These are phyloP conservation scores for Cerastis rubricosa DNA, from an alignment of 2,888 invertebrate species.

Conservation along the genomic window DNA sequence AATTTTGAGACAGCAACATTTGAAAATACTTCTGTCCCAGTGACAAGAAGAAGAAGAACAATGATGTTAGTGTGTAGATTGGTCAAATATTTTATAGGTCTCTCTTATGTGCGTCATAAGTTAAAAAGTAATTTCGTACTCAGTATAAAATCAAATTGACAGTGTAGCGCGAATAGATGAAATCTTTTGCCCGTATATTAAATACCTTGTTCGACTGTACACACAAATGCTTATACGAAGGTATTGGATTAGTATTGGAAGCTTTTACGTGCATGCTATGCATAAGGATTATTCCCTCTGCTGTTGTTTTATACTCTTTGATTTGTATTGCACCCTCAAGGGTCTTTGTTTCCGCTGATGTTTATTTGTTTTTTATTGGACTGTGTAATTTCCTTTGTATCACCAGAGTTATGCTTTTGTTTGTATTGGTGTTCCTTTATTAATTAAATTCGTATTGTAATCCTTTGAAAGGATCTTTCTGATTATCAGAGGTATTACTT, in stretches of 20 bases:
- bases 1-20: not conserved
- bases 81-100: not conserved
- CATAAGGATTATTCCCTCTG: conserved; percentile 7
- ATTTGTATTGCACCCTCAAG: conserved; percentile 20
- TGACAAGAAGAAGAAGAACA: not conserved
- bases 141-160: not conserved
- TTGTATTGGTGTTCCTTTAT: not conserved
- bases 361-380: conserved; percentile 14
- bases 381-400: conserved; percentile 8
- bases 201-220: not conserved
- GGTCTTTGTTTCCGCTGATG: not conserved
- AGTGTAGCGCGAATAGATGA: not conserved
- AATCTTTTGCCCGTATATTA: not conserved
- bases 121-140: not conserved
- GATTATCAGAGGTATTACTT: too few species aligned
- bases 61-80: not conserved
- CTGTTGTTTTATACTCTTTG: conserved; percentile 17
- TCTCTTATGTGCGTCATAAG: not conserved
- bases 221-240: not conserved
- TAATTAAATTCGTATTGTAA: conserved; percentile 9
- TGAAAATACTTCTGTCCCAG: not conserved
- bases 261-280: conserved; percentile 25
- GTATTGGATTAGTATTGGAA: not conserved
- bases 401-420: conserved; percentile 1
- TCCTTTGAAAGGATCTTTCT: too few species aligned